Conservation (phyloP, 1,140 invertebrate species). For the Globodera ellingtonae region DNA sequence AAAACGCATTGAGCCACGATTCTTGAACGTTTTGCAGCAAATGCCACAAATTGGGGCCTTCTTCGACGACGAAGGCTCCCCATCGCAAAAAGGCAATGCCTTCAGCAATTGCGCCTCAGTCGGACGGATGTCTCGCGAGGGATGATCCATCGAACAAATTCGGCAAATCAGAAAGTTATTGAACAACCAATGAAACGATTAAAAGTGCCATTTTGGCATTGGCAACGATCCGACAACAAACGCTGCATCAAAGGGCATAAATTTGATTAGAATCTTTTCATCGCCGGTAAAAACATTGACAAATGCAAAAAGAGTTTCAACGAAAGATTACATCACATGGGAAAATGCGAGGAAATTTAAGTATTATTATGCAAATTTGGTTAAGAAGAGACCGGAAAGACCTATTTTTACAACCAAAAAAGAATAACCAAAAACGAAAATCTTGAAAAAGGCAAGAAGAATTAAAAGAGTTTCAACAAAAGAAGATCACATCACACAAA, state of each 20-base stretch:
- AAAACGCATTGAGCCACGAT: slow-evolving; percentile 14
- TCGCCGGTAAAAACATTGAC: no score
- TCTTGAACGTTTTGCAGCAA: slow-evolving; percentile 25
- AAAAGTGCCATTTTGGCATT: neutral
- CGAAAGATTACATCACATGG: no score
- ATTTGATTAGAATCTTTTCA: neutral
- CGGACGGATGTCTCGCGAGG: neutral
- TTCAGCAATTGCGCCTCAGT: neutral
- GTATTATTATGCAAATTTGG: no score
- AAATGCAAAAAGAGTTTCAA: no score
- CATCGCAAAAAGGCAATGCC: slow-evolving; percentile 7
- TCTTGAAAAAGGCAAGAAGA: neutral
- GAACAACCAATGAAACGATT: neutral
- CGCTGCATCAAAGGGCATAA: neutral
- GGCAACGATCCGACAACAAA: neutral
- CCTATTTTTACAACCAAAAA: slow-evolving; percentile 11
- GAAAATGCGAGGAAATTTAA: no score
- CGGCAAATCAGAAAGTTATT: neutral
- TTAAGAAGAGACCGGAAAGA: no score
- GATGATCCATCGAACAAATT: neutral
- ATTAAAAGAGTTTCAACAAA: no score
- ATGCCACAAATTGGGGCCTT: neutral
- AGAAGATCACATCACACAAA: neutral
- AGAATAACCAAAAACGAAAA: neutral
- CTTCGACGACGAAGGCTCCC: neutral